phyloP scores from a whole-genome alignment of 2,113 vertebrate genomes.

The Turnix velox region DNA sequence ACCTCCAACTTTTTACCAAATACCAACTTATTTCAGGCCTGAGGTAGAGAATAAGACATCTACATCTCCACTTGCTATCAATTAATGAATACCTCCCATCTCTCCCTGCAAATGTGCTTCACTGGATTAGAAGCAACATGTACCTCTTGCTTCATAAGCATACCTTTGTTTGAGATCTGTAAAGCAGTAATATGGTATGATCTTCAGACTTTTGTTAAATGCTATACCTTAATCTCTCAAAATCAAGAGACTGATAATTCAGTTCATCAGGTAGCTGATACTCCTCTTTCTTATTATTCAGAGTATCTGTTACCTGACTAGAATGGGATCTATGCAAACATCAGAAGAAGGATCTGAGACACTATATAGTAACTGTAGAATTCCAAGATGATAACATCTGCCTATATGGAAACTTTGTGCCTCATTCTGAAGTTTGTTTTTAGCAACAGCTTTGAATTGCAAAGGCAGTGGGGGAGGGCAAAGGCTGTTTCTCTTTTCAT shows the following conservation, averaged over 20 bases:
- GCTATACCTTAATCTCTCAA: constrained; percentile 12
- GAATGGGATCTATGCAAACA: constrained; percentile 45
- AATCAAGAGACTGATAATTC: constrained; percentile 40
- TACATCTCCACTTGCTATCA: neutral
- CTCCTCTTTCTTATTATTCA: constrained; percentile 47
- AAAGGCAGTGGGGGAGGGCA: neutral
- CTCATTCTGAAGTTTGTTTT: constrained; percentile 48
- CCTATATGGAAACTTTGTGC: constrained; percentile 58
- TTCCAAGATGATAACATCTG: constrained; percentile 61
- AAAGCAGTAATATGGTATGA: neutral
- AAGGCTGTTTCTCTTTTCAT: neutral
- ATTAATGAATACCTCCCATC: neutral
- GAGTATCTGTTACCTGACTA: constrained; percentile 51
- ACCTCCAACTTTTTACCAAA: neutral
- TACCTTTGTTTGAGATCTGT: neutral
- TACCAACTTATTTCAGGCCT: neutral
- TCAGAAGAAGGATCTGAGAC: constrained; percentile 57
- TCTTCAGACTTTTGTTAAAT: neutral
- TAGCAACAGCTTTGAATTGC: constrained; percentile 51
- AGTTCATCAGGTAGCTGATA: constrained; percentile 31
- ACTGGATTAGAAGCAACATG: fast-evolving
- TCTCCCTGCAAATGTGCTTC: neutral
- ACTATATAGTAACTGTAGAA: constrained; percentile 59
- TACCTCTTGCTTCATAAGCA: neutral
- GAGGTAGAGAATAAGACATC: neutral